phyloP scores from a whole-genome alignment of 2,888 invertebrate species.

The Hipparchia semele region DNA sequence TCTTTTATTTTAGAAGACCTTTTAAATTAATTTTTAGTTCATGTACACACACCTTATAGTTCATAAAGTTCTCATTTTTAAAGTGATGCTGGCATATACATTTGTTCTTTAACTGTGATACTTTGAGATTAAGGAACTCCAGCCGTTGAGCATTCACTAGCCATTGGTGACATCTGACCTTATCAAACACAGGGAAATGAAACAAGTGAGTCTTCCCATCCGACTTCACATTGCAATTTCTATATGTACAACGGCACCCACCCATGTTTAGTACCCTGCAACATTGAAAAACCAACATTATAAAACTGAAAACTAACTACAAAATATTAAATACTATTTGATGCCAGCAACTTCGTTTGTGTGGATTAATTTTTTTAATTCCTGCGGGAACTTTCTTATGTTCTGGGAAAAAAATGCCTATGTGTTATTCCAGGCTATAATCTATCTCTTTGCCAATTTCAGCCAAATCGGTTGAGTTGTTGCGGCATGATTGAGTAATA shows the following conservation, averaged over 20 bases:
- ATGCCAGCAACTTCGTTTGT: no score
- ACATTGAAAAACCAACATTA: constrained; percentile 4
- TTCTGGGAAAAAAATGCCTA: no score
- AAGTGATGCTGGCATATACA: constrained; percentile 85
- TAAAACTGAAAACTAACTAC: neutral
- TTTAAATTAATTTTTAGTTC: neutral
- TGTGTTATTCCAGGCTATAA: no score
- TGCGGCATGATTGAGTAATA: no score
- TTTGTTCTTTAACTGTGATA: constrained; percentile 84
- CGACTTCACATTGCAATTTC: constrained; percentile 76
- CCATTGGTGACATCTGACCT: constrained; percentile 83
- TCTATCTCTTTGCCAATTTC: no score
- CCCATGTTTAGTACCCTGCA: constrained; percentile 68
- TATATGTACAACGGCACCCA: constrained; percentile 83
- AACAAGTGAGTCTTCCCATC: constrained; percentile 83
- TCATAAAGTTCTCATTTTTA: constrained; percentile 79
- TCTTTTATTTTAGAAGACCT: no score
- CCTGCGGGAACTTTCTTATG: no score
- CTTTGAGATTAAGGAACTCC: constrained; percentile 78
- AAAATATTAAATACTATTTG: no score
- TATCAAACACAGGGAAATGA: constrained; percentile 84
- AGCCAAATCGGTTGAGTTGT: no score
- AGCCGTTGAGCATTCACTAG: constrained; percentile 79
- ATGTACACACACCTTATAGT: constrained; percentile 65
- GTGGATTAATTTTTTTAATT: no score